These are phyloP conservation scores for Pseudomugil tenellus DNA, from an alignment of 2,797 vertebrate species.

Conservation along the genomic window DNA sequence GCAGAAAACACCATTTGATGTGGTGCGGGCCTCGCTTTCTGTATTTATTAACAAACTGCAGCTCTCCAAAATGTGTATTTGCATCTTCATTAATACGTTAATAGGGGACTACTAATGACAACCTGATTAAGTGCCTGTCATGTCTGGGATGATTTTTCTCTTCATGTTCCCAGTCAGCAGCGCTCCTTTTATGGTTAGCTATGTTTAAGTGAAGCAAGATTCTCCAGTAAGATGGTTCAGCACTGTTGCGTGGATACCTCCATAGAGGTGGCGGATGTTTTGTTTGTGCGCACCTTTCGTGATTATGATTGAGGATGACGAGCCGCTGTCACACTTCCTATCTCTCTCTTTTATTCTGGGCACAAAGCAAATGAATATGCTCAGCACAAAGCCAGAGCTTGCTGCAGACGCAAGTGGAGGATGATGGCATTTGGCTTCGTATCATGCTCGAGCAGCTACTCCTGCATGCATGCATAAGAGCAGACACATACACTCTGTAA, in stretches of 20 bases:
- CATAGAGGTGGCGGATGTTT: conserved; percentile 57
- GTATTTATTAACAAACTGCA: conserved; percentile 38
- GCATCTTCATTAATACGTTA: conserved; percentile 42
- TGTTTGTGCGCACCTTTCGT: conserved; percentile 54
- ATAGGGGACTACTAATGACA: conserved; percentile 36
- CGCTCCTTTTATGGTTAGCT: conserved; percentile 47
- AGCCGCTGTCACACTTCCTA: conserved; percentile 42
- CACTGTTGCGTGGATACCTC: conserved; percentile 25
- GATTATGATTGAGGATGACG: conserved; percentile 41
- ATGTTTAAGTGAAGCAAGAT: conserved; percentile 46
- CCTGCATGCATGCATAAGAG: conserved; percentile 16
- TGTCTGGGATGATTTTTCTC: conserved; percentile 52
- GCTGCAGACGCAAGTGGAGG: conserved; percentile 47
- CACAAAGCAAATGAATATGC: conserved; percentile 67
- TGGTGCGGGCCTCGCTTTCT: conserved; percentile 23
- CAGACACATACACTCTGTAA: conserved; percentile 32
- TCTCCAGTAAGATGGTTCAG: conserved; percentile 23
- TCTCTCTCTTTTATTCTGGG: conserved; percentile 43
- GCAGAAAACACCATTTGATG: conserved; percentile 57
- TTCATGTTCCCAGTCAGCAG: conserved; percentile 32
- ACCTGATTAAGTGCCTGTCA: conserved; percentile 67
- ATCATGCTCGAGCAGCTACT: conserved; percentile 8
- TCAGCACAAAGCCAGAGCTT: conserved; percentile 65
- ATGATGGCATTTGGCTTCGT: conserved; percentile 41
- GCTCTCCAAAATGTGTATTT: conserved; percentile 22